phyloP scores from a whole-genome alignment of 1,140 invertebrate species.

The Saccostrea echinata region DNA sequence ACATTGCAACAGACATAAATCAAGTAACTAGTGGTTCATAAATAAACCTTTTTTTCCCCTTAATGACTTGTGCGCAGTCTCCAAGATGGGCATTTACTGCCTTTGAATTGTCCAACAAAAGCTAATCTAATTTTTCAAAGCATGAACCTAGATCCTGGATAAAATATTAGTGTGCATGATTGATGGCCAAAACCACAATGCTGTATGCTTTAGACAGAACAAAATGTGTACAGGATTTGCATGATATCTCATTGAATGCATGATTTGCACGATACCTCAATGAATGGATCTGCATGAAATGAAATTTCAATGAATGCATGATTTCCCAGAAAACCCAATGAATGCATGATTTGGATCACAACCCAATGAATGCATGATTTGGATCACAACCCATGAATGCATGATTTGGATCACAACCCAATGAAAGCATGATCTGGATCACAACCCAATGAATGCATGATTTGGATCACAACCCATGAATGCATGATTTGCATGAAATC shows the following conservation, averaged over 20 bases:
- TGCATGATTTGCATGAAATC: background rate
- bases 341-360: no score
- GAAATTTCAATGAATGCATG: no score
- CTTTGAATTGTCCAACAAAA: no score
- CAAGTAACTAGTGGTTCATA: background rate
- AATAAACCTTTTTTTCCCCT: background rate
- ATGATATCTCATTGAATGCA: background rate
- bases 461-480: background rate
- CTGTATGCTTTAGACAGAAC: background rate
- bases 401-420: background rate
- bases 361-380: no score
- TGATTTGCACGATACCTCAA: background rate
- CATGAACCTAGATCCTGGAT: no score
- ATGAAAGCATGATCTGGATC: background rate
- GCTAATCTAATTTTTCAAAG: no score
- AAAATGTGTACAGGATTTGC: background rate
- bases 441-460: background rate
- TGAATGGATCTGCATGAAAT: background rate
- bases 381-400: no score
- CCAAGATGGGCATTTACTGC: no score
- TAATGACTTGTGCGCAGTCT: background rate
- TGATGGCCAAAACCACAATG: background rate
- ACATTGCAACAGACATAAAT: conserved; percentile 19
- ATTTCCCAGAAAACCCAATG: no score
- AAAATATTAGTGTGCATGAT: background rate